phyloP scores from a whole-genome alignment of 2,797 vertebrate species.

The Sebastes taczanowskii region DNA sequence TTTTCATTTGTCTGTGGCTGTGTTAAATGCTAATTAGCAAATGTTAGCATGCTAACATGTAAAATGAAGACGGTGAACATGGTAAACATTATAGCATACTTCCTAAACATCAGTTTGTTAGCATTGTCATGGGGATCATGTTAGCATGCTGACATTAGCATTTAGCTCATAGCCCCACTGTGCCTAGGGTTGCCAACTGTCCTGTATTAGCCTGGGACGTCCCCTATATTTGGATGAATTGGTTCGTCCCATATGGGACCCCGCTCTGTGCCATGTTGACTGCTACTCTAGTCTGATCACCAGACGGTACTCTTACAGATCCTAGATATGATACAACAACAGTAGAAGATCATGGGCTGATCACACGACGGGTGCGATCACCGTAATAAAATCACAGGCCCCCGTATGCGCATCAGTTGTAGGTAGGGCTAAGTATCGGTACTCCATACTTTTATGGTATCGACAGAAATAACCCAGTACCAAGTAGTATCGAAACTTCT shows the following conservation, averaged over 20 bases:
- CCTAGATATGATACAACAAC: not conserved
- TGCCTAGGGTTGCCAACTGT: not conserved
- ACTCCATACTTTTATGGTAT: too few relatives aligned
- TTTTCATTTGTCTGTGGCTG: not conserved
- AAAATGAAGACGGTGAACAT: not conserved
- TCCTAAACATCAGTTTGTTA: not conserved
- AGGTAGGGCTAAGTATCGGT: too few relatives aligned
- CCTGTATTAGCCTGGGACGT: not conserved
- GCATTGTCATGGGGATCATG: not conserved
- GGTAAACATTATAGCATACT: not conserved
- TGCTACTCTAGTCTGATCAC: not conserved
- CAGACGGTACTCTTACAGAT: not conserved
- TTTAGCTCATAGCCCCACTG: not conserved
- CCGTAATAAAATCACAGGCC: not conserved
- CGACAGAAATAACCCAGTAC: too few relatives aligned
- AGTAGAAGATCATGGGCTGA: not conserved
- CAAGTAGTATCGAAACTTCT: too few relatives aligned
- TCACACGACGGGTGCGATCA: not conserved
- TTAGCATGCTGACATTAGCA: not conserved
- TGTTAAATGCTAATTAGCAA: not conserved
- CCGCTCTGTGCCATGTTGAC: not conserved
- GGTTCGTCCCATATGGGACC: not conserved
- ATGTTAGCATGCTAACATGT: not conserved
- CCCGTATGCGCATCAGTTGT: not conserved
- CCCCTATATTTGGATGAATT: not conserved